phyloP scores from a whole-genome alignment of 1,140 invertebrate genomes.

The Bombus confusus region DNA sequence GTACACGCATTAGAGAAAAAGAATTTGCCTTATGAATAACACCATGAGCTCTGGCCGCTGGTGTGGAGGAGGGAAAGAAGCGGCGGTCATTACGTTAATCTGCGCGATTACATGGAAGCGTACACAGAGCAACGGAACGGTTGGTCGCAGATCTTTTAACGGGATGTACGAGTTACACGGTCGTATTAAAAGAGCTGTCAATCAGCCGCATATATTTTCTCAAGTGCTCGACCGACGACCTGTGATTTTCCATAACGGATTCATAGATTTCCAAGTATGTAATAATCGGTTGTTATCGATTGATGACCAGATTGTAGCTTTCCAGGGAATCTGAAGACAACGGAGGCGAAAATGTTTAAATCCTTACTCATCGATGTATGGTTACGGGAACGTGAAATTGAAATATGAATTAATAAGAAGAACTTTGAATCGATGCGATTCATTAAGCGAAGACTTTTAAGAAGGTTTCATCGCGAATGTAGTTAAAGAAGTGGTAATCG shows the following conservation, averaged over 20 bases:
- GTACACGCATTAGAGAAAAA: neutral
- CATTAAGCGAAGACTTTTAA: too few species aligned
- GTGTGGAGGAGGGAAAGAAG: neutral
- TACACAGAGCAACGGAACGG: neutral
- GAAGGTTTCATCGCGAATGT: neutral
- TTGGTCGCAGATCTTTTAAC: slow-evolving; percentile 26
- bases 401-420: neutral
- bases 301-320: neutral
- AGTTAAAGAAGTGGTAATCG: neutral
- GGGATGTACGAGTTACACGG: slow-evolving; percentile 25
- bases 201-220: neutral
- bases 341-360: neutral
- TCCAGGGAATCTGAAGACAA: neutral
- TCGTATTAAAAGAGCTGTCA: slow-evolving; percentile 25
- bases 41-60: neutral
- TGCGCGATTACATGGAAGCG: neutral
- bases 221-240: neutral
- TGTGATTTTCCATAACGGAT: slow-evolving; percentile 31
- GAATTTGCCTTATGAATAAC: slow-evolving; percentile 13
- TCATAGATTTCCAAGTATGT: neutral
- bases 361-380: too few species aligned
- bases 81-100: slow-evolving; percentile 24
- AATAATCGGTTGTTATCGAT: neutral
- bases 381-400: neutral
- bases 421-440: neutral